These are phyloP conservation scores for Periparus ater DNA, from an alignment of 2,797 vertebrate genomes.

Conservation along the genomic window DNA sequence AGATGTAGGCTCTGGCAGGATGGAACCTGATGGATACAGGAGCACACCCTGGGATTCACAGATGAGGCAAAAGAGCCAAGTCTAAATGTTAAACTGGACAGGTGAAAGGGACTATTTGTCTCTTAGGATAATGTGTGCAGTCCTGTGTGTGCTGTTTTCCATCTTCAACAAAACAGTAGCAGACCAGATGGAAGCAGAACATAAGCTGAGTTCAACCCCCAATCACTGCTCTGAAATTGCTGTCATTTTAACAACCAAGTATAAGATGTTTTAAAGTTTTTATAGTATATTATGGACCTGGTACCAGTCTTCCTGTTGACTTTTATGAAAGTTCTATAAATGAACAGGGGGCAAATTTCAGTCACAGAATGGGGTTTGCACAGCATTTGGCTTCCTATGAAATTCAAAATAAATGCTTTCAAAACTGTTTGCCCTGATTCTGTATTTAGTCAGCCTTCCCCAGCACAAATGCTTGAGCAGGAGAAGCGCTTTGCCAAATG, in stretches of 20 bases:
- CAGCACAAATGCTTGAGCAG: constrained; percentile 23
- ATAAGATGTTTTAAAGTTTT: not conserved
- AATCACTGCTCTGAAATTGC: constrained; percentile 15
- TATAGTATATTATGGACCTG: not conserved
- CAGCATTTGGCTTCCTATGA: constrained; percentile 9
- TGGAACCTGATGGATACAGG: not conserved
- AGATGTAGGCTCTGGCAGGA: not conserved
- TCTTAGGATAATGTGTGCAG: not conserved
- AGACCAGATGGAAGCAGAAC: constrained; percentile 52
- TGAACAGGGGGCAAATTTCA: not conserved
- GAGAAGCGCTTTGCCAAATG: constrained; percentile 26
- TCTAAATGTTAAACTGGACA: not conserved
- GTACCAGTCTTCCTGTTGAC: not conserved
- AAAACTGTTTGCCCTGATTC: constrained; percentile 22
- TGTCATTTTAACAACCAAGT: constrained; percentile 25
- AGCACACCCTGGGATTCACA: not conserved
- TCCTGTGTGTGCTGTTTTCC: not conserved
- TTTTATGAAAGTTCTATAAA: not conserved
- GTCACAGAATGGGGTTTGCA: not conserved
- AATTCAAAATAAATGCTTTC: constrained; percentile 20
- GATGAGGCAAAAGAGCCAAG: not conserved
- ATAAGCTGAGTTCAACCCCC: not conserved
- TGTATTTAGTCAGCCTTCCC: constrained; percentile 22
- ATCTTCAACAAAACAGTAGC: not conserved
- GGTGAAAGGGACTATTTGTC: not conserved